These are phyloP conservation scores for Agrenia bidenticulata DNA, from an alignment of 2,888 invertebrate genomes.

Conservation along the genomic window DNA sequence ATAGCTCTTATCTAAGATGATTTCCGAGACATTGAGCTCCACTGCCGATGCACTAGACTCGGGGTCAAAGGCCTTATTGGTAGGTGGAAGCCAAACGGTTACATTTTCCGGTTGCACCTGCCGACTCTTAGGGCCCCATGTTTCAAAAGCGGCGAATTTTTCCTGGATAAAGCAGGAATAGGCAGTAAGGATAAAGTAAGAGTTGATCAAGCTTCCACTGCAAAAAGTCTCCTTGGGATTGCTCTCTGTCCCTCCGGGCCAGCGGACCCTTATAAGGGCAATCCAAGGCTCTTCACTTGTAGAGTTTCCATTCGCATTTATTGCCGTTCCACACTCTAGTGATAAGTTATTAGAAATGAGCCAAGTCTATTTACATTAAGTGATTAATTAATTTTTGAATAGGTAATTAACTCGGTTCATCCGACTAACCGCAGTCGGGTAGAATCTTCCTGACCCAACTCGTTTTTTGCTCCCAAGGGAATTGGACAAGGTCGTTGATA, in stretches of 20 bases:
- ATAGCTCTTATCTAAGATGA: background rate
- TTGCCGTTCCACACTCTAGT: constrained; percentile 1
- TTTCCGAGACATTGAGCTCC: background rate
- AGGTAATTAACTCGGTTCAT: too few species aligned
- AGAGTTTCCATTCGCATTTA: background rate
- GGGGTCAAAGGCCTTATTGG: too few species aligned
- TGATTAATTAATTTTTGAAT: too few species aligned
- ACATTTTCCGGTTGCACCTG: too few species aligned
- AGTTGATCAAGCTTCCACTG: constrained; percentile 3
- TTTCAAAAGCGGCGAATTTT: background rate
- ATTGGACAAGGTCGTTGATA: background rate
- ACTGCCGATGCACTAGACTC: background rate
- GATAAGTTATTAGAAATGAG: background rate
- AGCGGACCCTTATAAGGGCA: background rate
- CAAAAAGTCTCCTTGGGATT: background rate
- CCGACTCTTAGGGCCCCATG: constrained; percentile 1
- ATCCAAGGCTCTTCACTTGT: background rate
- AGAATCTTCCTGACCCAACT: background rate
- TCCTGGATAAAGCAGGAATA: background rate
- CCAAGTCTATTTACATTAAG: too few species aligned
- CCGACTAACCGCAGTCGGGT: background rate
- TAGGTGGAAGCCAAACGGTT: background rate
- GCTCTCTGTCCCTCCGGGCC: background rate
- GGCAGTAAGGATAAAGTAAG: background rate
- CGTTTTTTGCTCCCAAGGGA: background rate